phyloP scores from a whole-genome alignment of 2,113 vertebrate species.

The Serinus canaria region DNA sequence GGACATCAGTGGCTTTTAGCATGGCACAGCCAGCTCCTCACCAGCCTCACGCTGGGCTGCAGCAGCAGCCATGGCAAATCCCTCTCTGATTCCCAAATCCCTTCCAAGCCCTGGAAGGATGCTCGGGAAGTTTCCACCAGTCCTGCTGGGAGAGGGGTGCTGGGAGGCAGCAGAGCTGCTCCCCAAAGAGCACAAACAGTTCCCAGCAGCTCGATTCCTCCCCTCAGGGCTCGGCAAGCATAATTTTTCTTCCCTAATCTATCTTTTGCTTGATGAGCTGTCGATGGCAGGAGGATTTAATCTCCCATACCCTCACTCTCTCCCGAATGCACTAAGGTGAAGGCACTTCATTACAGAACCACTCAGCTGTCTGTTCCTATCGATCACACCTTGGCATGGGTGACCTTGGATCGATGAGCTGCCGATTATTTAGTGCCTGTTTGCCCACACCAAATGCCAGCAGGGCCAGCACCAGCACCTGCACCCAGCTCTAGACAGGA shows the following conservation, averaged over 20 bases:
- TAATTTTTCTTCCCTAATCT: constrained; percentile 59
- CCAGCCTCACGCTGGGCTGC: neutral
- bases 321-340: constrained; percentile 61
- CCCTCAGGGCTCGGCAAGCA: neutral
- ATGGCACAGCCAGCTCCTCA: neutral
- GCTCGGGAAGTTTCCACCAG: neutral
- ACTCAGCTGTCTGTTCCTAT: constrained; percentile 73
- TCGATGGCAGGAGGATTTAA: constrained; percentile 69
- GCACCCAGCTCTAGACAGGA: neutral
- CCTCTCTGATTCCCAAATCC: neutral
- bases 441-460: constrained; percentile 31
- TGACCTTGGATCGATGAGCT: constrained; percentile 70
- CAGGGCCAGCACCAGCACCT: neutral
- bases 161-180: neutral
- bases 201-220: neutral
- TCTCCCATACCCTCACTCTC: constrained; percentile 33
- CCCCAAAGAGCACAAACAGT: neutral
- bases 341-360: constrained; percentile 71
- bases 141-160: neutral
- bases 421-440: constrained; percentile 64
- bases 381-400: constrained; percentile 63
- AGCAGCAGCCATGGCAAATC: neutral
- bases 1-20: neutral
- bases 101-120: neutral
- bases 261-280: constrained; percentile 58